Conservation (phyloP, 92 coral and sea anemone species). For the Zoanthus sociatus region DNA sequence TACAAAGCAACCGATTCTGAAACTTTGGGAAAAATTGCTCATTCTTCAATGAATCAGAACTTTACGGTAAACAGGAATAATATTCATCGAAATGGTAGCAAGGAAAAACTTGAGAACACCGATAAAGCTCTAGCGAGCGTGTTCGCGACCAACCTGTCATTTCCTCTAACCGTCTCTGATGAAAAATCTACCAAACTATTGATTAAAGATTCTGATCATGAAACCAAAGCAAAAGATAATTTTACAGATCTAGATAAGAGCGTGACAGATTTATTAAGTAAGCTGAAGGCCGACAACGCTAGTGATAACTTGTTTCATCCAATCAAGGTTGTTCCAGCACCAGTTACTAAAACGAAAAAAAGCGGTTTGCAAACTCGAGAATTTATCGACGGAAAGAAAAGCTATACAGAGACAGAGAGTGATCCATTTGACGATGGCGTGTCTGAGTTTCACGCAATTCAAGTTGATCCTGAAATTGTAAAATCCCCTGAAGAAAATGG, state of each 20-base stretch:
- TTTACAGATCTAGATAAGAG: slow-evolving; percentile 50
- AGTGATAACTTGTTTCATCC: background rate
- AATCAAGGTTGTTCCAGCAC: slow-evolving; percentile 31
- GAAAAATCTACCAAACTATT: slow-evolving; percentile 47
- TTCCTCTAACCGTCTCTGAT: slow-evolving; percentile 80
- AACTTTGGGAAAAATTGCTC: slow-evolving; percentile 70
- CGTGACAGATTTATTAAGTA: slow-evolving; percentile 48
- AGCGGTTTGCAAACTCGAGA: slow-evolving; percentile 42
- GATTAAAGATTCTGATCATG: slow-evolving; percentile 39
- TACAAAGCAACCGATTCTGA: slow-evolving; percentile 51
- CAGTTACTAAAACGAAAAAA: slow-evolving; percentile 14
- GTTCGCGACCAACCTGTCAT: slow-evolving; percentile 77
- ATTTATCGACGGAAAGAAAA: slow-evolving; percentile 11
- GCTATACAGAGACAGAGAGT: slow-evolving; percentile 21
- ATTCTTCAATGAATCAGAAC: slow-evolving; percentile 38
- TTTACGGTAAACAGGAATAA: slow-evolving; percentile 50
- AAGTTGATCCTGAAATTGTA: slow-evolving; percentile 35
- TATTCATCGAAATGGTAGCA: slow-evolving; percentile 15
- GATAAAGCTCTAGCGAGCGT: slow-evolving; percentile 8
- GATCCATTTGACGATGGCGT: slow-evolving; percentile 49
- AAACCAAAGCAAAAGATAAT: slow-evolving; percentile 23
- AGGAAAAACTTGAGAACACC: slow-evolving; percentile 10
- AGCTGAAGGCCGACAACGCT: slow-evolving; percentile 27
- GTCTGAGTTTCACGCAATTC: slow-evolving; percentile 68
- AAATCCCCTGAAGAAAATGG: background rate